Evolutionary conservation across 2,113 vertebrate genomes (phyloP), one percentile per base, ranked within the genome.

Genomic region (Egretta garzetta): DNA sequence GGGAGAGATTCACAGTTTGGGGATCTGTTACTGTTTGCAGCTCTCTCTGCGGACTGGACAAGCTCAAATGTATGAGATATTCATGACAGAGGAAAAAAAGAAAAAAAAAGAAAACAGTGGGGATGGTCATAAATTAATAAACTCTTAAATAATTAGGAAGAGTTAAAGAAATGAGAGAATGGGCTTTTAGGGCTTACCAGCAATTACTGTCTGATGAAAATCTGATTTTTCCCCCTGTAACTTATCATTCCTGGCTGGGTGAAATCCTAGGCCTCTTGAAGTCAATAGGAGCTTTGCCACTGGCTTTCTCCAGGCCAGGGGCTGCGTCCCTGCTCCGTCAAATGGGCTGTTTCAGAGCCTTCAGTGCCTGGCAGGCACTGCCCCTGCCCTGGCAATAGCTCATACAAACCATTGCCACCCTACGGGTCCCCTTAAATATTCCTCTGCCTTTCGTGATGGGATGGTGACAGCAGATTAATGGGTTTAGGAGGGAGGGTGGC

Each of bases 71-170:
- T 89, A 80, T 63, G 28, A 66, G 75, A 81, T 71, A 95, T 86
- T 19, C 74, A 62, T 12, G 14, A 73, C 37, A 87, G 37, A 92
- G 47, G 18, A 26, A 6, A 8, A 8, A 8, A 41, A 33, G 55
- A 23, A 26, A 1, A 8, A 64, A 68, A 71, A 88, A 73, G 41
- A 79, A 76, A 93, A 63, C 56, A 75, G 50, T 10, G 74, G 41
- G 77, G 43, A 60, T 89, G 3, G 60, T 84, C 84, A 89, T 89
- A 90, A 96, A 97, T 98, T 96, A 95, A 95, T 97, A 97, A 93
- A 92, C 35, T 33, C 86, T 94, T 88, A 83, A 96, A 77, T 91
- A 93, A 94, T 88, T 71, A 55, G 74, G 62, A 74, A 77, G 80
- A 77, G 41, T 30, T 72, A 56, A 94, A 80, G 53, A 94, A 96